Percentiles rank a stretch among this genome's conserved stretches.
phyloP scores from a whole-genome alignment of 1,140 invertebrate genomes.

The Microplitis demolitor region DNA sequence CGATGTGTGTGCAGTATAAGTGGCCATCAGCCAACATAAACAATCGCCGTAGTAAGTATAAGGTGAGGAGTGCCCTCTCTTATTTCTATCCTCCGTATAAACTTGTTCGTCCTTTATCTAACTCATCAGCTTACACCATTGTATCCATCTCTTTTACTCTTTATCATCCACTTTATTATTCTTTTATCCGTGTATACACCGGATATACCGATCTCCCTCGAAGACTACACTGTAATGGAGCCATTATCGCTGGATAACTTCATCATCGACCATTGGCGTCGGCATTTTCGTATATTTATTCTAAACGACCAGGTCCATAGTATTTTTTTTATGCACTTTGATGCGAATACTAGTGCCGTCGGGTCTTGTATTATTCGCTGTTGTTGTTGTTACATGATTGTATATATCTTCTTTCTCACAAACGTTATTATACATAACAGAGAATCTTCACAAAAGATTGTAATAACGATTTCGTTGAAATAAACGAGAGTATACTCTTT shows the following conservation, averaged over 20 bases:
- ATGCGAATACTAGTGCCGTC: background rate
- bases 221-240: constrained; percentile 54
- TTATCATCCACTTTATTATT: background rate
- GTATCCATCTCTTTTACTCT: background rate
- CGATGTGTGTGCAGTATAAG: constrained; percentile 59
- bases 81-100: constrained; percentile 17
- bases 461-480: constrained; percentile 8
- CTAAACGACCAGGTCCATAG: background rate
- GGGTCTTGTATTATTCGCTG: background rate
- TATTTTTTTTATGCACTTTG: background rate
- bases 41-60: constrained; percentile 62
- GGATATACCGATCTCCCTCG: constrained; percentile 15
- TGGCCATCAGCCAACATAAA: constrained; percentile 64
- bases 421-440: constrained; percentile 2
- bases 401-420: background rate
- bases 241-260: constrained; percentile 64
- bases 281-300: constrained; percentile 32
- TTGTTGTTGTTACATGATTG: constrained; percentile 1
- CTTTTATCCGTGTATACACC: background rate
- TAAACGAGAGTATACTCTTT: background rate
- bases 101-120: background rate
- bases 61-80: constrained; percentile 47
- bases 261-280: constrained; percentile 57
- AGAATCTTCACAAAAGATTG: background rate
- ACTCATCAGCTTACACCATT: background rate